Conservation (phyloP, 2,113 vertebrate genomes). For the Raja brachyura region DNA sequence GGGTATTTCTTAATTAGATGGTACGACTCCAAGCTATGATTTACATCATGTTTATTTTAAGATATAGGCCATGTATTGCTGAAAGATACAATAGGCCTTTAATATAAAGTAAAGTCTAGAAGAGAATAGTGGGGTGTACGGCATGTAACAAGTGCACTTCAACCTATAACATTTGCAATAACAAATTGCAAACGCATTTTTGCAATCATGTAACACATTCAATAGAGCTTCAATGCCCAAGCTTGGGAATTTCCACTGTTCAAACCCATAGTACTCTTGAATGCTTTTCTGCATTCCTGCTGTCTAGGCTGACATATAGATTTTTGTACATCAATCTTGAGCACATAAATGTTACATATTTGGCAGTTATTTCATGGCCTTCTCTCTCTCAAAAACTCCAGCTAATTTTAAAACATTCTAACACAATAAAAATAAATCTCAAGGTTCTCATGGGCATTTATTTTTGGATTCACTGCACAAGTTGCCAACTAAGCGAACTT, state of each 20-base stretch:
- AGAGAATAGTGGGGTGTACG: too few species aligned
- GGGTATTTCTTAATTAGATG: too few species aligned
- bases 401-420: not conserved
- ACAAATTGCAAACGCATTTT: too few species aligned
- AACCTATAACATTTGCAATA: too few species aligned
- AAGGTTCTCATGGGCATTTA: not conserved
- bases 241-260: not conserved
- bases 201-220: not conserved
- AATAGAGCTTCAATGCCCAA: not conserved
- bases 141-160: too few species aligned
- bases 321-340: not conserved
- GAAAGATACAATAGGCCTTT: too few species aligned
- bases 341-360: not conserved
- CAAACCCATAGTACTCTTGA: too few species aligned
- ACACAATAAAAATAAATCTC: not conserved
- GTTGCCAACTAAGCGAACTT: not conserved
- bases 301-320: too few species aligned
- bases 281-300: not conserved
- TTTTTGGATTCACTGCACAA: conserved; percentile 12
- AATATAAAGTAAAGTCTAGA: too few species aligned
- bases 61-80: too few species aligned
- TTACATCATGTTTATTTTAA: too few species aligned
- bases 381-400: not conserved
- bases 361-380: not conserved
- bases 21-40: too few species aligned